Conservation (phyloP, 1,140 invertebrate genomes). For the Drosophila ercepeae region DNA sequence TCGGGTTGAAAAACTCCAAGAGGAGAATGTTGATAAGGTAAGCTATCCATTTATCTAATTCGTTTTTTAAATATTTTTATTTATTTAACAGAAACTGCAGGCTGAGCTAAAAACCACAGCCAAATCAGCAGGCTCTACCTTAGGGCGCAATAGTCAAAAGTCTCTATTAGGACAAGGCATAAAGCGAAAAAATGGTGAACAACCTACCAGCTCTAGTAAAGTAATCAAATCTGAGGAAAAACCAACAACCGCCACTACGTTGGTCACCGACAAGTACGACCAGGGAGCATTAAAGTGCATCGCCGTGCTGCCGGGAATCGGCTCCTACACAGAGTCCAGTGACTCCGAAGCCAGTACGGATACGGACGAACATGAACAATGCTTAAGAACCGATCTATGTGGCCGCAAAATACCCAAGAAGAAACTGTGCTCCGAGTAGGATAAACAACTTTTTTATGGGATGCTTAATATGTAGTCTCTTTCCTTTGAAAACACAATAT, state of each 20-base stretch:
- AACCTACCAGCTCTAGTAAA: slow-evolving; percentile 51
- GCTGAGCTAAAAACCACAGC: slow-evolving; percentile 65
- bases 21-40: slow-evolving; percentile 88
- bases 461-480: no score
- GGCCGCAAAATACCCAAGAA: slow-evolving; percentile 85
- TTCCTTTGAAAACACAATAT: no score
- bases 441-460: slow-evolving; percentile 28
- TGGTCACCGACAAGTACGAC: slow-evolving; percentile 54
- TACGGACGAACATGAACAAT: slow-evolving; percentile 84
- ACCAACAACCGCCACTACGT: not conserved
- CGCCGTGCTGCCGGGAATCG: slow-evolving; percentile 91
- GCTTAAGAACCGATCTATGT: slow-evolving; percentile 85
- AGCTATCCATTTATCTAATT: not conserved
- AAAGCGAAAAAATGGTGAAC: slow-evolving; percentile 87
- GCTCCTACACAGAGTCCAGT: slow-evolving; percentile 89
- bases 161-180: slow-evolving; percentile 69
- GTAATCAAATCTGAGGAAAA: slow-evolving; percentile 21
- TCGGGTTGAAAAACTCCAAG: slow-evolving; percentile 90
- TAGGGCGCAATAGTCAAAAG: slow-evolving; percentile 66
- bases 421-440: slow-evolving; percentile 70
- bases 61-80: no score
- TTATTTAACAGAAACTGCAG: slow-evolving; percentile 60
- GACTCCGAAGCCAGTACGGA: slow-evolving; percentile 88
- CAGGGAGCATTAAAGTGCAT: slow-evolving; percentile 87
- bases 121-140: slow-evolving; percentile 41